These are phyloP conservation scores for Colossoma macropomum DNA, from an alignment of 2,113 vertebrate species.

Conservation along the genomic window DNA sequence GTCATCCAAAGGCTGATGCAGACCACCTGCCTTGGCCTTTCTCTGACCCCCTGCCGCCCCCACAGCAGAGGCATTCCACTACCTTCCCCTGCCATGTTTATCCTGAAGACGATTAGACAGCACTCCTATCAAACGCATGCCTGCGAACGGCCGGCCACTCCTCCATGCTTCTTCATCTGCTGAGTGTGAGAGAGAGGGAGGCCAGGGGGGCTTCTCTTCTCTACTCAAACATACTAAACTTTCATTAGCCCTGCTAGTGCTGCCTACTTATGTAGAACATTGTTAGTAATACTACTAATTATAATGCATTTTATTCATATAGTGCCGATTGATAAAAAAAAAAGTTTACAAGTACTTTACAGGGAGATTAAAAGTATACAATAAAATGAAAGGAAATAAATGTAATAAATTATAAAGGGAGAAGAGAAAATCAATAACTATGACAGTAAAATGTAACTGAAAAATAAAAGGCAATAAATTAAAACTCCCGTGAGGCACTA, in stretches of 20 bases:
- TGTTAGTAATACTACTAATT: no score
- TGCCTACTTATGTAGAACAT: no score
- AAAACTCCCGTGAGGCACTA: no score
- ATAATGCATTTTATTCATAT: no score
- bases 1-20: slow-evolving; percentile 79
- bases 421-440: no score
- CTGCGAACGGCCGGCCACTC: slow-evolving; percentile 39
- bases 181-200: slow-evolving; percentile 11
- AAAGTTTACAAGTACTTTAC: no score
- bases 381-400: no score
- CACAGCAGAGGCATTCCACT: slow-evolving; percentile 79
- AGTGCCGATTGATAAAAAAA: no score
- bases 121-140: slow-evolving; percentile 45
- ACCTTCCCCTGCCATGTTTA: slow-evolving; percentile 79
- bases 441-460: no score
- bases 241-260: neutral
- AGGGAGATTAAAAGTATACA: no score
- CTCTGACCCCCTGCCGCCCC: slow-evolving; percentile 77
- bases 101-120: slow-evolving; percentile 67
- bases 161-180: slow-evolving; percentile 43
- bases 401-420: neutral
- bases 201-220: neutral
- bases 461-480: neutral
- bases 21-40: slow-evolving; percentile 82
- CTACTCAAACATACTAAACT: neutral